Evolutionary conservation across 1,140 invertebrate species (phyloP), one percentile per base, ranked within the genome.

Genomic region (Magallana ariakensis): DNA sequence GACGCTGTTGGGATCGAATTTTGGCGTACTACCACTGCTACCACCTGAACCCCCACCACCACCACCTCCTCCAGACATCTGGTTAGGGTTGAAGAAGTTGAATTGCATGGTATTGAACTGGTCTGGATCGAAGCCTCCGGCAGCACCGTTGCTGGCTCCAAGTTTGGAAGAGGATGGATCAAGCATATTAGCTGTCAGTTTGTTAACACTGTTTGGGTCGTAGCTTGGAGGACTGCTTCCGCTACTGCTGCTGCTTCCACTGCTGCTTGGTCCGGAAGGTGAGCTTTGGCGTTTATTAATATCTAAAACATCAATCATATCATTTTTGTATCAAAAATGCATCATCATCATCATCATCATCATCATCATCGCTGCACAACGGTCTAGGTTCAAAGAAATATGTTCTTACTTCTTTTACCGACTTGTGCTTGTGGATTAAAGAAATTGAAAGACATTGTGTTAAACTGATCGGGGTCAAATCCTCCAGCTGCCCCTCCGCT

Each of bases 391-490:
- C 70, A 80, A 80, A 19, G 4, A 15, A 26, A 80, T 54, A 15
- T 46, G 7, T 70, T 26, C 85, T 26, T 81, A 82, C 87, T 26
- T 66, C 83, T 54, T 58, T 75, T 87, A 33, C 87, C 87, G 15
- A 87, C 56, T 82, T 81, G 83, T 16, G 84, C 84, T 46, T 86
- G 85, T 19, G 89, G 89, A 66, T 90, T 90, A 26, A 90, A 90
- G 57, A 89, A 90, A 80, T 87, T 90, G 53, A 90, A 90, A 10
- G 84, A 53, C 84, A 84, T 84, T 0, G 89, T 85, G 58, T 90
- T 90, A 75, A 87, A 90, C 80, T 90, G 85, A 60, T 90, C 89
- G 15, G 89, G 89, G 33, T 90, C 75, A 55, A 88, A 90, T 53
- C 86, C 86, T 6, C 84, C 88, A 6, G 55, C 88, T 7, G 62